Evolutionary conservation across 1,140 invertebrate species (phyloP), one percentile per base, ranked within the genome.

Genomic region (Drosophila orosa): DNA sequence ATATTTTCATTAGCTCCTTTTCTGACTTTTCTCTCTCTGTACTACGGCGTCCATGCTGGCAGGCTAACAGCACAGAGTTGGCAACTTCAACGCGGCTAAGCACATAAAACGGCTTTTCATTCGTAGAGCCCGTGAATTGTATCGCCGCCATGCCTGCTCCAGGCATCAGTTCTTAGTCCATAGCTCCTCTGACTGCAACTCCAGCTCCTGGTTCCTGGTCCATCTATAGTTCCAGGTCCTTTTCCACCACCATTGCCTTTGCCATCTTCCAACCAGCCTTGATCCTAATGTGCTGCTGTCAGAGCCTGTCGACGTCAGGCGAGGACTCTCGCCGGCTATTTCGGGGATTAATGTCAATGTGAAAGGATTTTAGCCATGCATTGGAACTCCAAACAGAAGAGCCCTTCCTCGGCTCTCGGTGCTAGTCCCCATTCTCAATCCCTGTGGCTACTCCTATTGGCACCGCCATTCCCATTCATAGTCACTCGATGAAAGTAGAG

Each of bases 281-380:
- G 78, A 81, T 75, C 78, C 85, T 90, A 90, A 90, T 90, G 85
- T 90, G 83, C 75, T 74, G 74, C 85, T 90, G 85, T 90, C 85
- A 90, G 81, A 55, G 75, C 60, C 74, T 90, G 85, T 90, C 74
- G 56, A 78, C 66, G 63, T 89, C 80, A 74, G 72, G 29, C 52
- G 63, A n/a, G n/a, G 67, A 58, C 62, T 72, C 73, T 76, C 47
- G 73, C 66, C 80, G 68, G 80, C 80, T 81, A 85, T 90, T 85
- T 90, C 73, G 68, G 68, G 86, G 81, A 90, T 90, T 90, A 90
- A 81, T 90, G 86, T 90, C 86, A 90, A 90, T 86, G 81, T 82
- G 81, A 80, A 90, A 85, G 81, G 81, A 80, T 85, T 79, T 80
- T 58, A 66, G 33, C 48, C 40, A 48, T 66, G 56, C 68, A 62